Evolutionary conservation across 2,113 vertebrate species (phyloP).

Genomic region (Lampris incognitus): DNA sequence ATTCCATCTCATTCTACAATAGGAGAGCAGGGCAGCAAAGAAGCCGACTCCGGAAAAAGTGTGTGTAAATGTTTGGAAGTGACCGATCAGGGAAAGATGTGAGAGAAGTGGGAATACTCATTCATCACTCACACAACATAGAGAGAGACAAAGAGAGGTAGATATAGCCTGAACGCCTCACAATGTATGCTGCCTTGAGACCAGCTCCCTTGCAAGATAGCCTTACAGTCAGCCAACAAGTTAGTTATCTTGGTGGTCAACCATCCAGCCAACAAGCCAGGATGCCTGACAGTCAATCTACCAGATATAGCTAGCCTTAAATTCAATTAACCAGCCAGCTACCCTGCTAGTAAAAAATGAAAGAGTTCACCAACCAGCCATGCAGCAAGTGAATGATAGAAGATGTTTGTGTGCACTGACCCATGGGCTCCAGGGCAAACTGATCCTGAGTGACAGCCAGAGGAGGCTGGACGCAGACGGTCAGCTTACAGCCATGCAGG

Average conservation of each 20-base stretch:
- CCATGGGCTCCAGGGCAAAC: conserved; percentile 86
- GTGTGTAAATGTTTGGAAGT: not conserved
- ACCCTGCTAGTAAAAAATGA: too few relatives aligned
- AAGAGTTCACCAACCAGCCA: too few relatives aligned
- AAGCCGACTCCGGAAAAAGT: not conserved
- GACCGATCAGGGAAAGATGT: too few relatives aligned
- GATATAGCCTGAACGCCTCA: not conserved
- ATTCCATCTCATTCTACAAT: not conserved
- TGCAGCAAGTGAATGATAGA: too few relatives aligned
- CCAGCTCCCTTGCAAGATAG: too few relatives aligned
- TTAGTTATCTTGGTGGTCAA: too few relatives aligned
- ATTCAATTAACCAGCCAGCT: too few relatives aligned
- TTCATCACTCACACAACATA: not conserved
- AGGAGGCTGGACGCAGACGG: conserved; percentile 86
- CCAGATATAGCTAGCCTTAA: too few relatives aligned
- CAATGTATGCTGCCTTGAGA: too few relatives aligned
- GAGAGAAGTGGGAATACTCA: not conserved
- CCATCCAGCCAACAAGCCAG: too few relatives aligned
- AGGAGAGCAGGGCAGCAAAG: not conserved
- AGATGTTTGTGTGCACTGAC: conserved; percentile 75
- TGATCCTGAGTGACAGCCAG: conserved; percentile 88
- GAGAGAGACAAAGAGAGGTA: not conserved
- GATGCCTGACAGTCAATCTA: too few relatives aligned
- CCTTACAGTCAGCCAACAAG: too few relatives aligned
- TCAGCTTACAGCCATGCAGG: conserved; percentile 83